Evolutionary conservation across 1,140 invertebrate species (phyloP).

Genomic region (Bilobella aurantiaca): DNA sequence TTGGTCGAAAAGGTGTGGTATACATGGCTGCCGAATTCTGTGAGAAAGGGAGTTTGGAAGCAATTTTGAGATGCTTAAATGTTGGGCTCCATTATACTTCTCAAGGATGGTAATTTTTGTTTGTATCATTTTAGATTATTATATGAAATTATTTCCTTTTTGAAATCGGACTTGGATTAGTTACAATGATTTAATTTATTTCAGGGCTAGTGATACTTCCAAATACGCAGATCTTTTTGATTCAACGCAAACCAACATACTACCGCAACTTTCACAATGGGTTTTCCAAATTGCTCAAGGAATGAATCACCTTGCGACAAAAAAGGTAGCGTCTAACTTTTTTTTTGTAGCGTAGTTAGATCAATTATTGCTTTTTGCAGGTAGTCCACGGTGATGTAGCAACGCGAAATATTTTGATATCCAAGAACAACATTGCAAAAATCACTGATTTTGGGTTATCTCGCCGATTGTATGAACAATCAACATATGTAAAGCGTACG

Average conservation of each 20-base stretch:
- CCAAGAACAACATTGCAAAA: slow-evolving; percentile 41
- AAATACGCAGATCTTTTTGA: neutral
- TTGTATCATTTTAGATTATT: neutral
- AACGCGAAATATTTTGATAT: slow-evolving; percentile 15
- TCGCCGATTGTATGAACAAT: slow-evolving; percentile 42
- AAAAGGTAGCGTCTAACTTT: slow-evolving; percentile 7
- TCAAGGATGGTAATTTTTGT: neutral
- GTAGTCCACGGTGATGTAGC: slow-evolving; percentile 18
- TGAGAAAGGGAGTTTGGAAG: slow-evolving; percentile 9
- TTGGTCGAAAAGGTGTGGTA: no score
- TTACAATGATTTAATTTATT: neutral
- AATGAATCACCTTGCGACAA: slow-evolving; percentile 12
- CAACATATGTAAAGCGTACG: slow-evolving; percentile 14
- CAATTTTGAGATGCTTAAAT: neutral
- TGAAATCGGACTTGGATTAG: neutral
- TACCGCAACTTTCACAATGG: neutral
- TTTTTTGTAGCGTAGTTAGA: neutral
- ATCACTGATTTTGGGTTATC: slow-evolving; percentile 65
- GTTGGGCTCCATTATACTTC: neutral
- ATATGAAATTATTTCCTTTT: neutral
- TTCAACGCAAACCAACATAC: neutral
- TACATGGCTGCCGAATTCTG: slow-evolving; percentile 17
- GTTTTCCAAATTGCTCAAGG: slow-evolving; percentile 12
- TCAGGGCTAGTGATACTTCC: no score
- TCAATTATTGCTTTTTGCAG: slow-evolving; percentile 2